Evolutionary conservation across 2,888 invertebrate genomes (phyloP), one percentile per base, ranked within the genome.

Genomic region (Meghimatium bilineatum): DNA sequence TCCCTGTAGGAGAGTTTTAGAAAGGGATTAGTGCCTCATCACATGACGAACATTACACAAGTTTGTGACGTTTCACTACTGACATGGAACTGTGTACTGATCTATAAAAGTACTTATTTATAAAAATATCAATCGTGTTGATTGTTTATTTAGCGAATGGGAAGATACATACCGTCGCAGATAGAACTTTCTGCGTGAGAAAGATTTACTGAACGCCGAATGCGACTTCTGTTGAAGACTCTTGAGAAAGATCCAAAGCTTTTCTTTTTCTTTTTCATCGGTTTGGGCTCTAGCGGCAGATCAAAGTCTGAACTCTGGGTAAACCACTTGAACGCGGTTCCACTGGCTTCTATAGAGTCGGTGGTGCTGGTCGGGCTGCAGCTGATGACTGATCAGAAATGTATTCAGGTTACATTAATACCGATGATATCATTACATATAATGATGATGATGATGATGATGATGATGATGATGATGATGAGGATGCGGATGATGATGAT

Each of bases 191-290:
- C 85, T 44, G 88, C 87, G 44, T 88, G 87, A 2, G 90, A 87
- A 76, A 91, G 85, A 20, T 90, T 91, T 34, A 92, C 87, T 20
- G 92, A 92, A 0, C 91, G 86, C 23, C 92, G 80, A 1, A 89
- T 86, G 0, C 90, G 88, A 1, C 90, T 88, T 29, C 90, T 82
- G 1, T 91, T 89, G 85, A 92, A 92, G 84, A 92, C 89, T 69
- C 90, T 88, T 1, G 92, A 90, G 82, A 92, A 83, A n/a, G 91
- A 89, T 2, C 91, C 90, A 52, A 90, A 88, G 29, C 89, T 89
- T 71, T 89, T 91, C 76, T 89, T 88, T 80, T 90, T 90, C 85
- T 91, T 91, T 80, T 88, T 88, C 63, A 84, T 84, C 52, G 88
- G 88, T 26, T 83, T 83, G 10, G 87, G 8, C 66, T 81, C 81